Evolutionary conservation across 1,140 invertebrate species (phyloP).

Genomic region (Drosophila takahashii): DNA sequence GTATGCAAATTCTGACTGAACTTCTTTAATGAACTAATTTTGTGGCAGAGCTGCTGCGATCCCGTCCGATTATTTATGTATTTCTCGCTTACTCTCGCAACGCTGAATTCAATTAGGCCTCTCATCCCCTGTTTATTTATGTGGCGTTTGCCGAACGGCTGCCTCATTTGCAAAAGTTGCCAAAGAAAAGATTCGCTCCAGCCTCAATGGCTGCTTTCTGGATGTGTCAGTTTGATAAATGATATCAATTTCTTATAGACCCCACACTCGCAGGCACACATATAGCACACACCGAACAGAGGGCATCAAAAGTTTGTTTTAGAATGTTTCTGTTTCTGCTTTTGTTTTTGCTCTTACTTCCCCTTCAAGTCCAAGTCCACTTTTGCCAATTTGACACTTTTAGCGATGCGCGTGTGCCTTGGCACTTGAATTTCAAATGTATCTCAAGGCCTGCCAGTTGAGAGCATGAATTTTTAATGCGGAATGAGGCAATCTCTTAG

Average conservation of each 20-base stretch:
- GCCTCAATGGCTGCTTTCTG: slow-evolving; percentile 22
- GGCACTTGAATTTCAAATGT: slow-evolving; percentile 79
- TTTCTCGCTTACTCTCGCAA: slow-evolving; percentile 48
- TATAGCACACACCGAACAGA: neutral
- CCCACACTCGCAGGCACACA: slow-evolving; percentile 7
- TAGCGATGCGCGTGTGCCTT: slow-evolving; percentile 60
- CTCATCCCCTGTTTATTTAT: slow-evolving; percentile 62
- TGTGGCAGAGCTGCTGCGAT: slow-evolving; percentile 25
- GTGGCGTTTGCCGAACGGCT: slow-evolving; percentile 33
- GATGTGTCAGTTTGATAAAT: slow-evolving; percentile 79
- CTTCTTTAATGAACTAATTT: slow-evolving; percentile 80
- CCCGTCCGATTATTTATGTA: slow-evolving; percentile 47
- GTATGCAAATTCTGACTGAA: slow-evolving; percentile 69
- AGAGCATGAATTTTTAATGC: slow-evolving; percentile 78
- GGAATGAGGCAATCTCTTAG: slow-evolving; percentile 64
- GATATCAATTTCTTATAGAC: slow-evolving; percentile 81
- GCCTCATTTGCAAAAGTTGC: slow-evolving; percentile 74
- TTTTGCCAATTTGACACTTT: slow-evolving; percentile 82
- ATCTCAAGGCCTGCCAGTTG: slow-evolving; percentile 66
- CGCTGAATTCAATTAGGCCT: slow-evolving; percentile 73
- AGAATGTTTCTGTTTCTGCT: slow-evolving; percentile 39
- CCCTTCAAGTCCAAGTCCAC: slow-evolving; percentile 22
- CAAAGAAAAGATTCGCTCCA: slow-evolving; percentile 39
- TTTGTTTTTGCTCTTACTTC: neutral
- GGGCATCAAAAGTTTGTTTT: slow-evolving; percentile 75